Evolutionary conservation across 2,888 invertebrate genomes (phyloP).

Genomic region (Heliconius charithonia): DNA sequence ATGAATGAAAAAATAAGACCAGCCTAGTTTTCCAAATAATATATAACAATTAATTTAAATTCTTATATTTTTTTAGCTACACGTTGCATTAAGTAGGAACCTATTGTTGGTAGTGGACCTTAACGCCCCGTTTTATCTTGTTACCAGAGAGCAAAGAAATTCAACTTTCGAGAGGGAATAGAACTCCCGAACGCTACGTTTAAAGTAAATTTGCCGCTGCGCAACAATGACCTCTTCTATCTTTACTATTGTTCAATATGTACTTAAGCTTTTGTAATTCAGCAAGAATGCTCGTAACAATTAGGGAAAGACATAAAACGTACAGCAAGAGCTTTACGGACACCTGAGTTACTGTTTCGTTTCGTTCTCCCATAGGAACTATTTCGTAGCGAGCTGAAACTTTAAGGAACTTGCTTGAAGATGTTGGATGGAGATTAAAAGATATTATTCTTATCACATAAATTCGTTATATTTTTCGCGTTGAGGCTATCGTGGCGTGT

Average conservation of each 20-base stretch:
- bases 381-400: conserved; percentile 22
- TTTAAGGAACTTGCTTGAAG: conserved; percentile 8
- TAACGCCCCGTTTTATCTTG: neutral
- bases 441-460: neutral
- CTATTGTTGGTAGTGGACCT: neutral
- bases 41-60: no score
- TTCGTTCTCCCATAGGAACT: conserved; percentile 51
- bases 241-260: neutral
- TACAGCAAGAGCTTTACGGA: conserved; percentile 59
- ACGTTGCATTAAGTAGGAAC: no score
- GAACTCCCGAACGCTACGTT: neutral
- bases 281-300: conserved; percentile 9
- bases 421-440: neutral
- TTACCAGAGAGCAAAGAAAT: neutral
- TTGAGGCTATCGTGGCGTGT: neutral
- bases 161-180: neutral
- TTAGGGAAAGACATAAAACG: conserved; percentile 60
- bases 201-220: neutral
- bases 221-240: neutral
- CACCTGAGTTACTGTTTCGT: conserved; percentile 70
- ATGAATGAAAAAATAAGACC: no score
- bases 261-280: conserved; percentile 14
- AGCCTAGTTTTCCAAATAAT: no score
- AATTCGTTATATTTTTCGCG: neutral
- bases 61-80: no score